These are phyloP conservation scores for Erebia palarica DNA, from an alignment of 2,888 invertebrate genomes.

Conservation along the genomic window DNA sequence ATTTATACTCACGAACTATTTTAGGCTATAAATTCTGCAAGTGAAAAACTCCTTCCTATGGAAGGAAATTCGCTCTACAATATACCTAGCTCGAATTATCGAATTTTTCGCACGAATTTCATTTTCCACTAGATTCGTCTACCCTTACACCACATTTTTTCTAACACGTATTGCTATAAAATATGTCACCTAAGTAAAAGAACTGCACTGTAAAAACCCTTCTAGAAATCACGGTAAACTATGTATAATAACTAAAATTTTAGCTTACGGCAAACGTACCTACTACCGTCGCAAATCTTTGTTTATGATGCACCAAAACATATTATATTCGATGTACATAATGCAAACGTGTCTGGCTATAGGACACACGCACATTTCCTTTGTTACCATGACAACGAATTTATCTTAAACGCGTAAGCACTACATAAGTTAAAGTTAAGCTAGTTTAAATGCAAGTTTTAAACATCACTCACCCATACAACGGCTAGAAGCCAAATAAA, in stretches of 20 bases:
- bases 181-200: too few species aligned
- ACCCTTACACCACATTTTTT: too few species aligned
- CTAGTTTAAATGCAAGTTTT: constrained; percentile 34
- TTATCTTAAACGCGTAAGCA: not conserved
- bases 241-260: not conserved
- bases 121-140: too few species aligned
- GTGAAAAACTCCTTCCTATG: too few species aligned
- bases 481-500: constrained; percentile 84
- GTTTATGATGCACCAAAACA: constrained; percentile 32
- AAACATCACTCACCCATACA: constrained; percentile 78
- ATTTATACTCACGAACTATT: too few species aligned
- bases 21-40: too few species aligned
- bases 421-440: not conserved
- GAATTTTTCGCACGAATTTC: too few species aligned
- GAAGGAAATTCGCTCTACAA: too few species aligned
- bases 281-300: constrained; percentile 12
- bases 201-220: too few species aligned
- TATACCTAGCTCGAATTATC: too few species aligned
- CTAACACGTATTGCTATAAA: too few species aligned
- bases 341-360: constrained; percentile 3
- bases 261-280: not conserved
- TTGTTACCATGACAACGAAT: constrained; percentile 37
- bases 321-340: constrained; percentile 24
- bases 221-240: not conserved
- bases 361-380: constrained; percentile 36